Evolutionary conservation across 2,797 vertebrate species (phyloP).

Genomic region (Falco cherrug): DNA sequence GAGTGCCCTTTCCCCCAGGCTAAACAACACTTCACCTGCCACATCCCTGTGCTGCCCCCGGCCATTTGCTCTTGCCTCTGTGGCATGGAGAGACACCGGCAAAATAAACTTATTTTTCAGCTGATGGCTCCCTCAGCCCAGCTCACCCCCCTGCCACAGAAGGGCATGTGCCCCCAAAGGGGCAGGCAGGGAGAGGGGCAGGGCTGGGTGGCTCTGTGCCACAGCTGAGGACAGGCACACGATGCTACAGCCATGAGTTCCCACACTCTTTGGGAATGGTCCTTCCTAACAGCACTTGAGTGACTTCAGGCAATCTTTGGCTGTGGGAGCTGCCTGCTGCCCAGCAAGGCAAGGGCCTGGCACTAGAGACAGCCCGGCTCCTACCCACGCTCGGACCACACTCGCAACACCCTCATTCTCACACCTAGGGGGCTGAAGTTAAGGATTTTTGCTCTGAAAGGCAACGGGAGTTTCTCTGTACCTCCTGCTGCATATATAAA

Average conservation of each 20-base stretch:
- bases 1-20: no score
- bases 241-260: not conserved
- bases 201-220: not conserved
- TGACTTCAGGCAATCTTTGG: not conserved
- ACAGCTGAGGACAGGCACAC: not conserved
- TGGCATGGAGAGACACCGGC: not conserved
- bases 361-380: not conserved
- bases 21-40: not conserved
- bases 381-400: not conserved
- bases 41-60: not conserved
- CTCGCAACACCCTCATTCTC: not conserved
- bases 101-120: not conserved
- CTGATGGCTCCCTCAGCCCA: not conserved
- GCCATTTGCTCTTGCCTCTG: not conserved
- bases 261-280: not conserved
- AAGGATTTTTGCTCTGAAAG: not conserved
- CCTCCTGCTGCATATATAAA: not conserved
- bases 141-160: not conserved
- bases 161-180: not conserved
- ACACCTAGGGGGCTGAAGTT: not conserved
- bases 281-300: not conserved
- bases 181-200: not conserved
- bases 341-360: not conserved
- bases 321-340: not conserved
- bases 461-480: not conserved